Evolutionary conservation across 2,113 vertebrate species (phyloP), one percentile per base, ranked within the genome.

Genomic region (Oryzias celebensis): DNA sequence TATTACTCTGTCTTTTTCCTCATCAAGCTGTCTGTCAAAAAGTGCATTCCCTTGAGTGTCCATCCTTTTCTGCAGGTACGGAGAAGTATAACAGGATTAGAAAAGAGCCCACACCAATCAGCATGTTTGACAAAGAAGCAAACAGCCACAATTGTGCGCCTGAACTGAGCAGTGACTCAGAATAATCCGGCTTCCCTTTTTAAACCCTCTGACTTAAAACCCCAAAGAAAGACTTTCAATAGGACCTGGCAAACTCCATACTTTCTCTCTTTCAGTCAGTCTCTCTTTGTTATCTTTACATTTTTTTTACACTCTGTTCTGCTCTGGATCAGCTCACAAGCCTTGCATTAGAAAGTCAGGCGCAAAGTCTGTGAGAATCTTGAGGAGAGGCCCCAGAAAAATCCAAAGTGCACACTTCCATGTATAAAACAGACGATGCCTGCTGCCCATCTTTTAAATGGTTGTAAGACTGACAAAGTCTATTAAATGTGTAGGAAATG

Each of bases 191-290:
- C 85, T 73, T 85, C 80, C 75, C 80, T 67, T 80, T 77, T 80
- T 77, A 87, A 89, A 88, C 85, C 87, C 76, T 83, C 83, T 69
- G 77, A 88, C 88, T 91, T 90, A 85, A 89, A 90, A 90, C 79
- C 26, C 77, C 73, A 65, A 63, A 79, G 68, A 73, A 80, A 83
- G 77, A 84, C 82, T 84, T 80, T 87, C 72, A 88, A 85, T 75
- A 80, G 87, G 80, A 68, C 42, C 87, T 90, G 89, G 88, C 87
- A 70, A 75, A 78, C 71, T 79, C 86, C 84, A 87, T 89, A 85
- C 78, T 73, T 75, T 86, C 82, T 85, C 85, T 75, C 85, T 71
- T 54, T 87, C 85, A 70, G 59, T 80, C 59, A 56, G 63, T 86
- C 80, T 81, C 87, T 88, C 81, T 84, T 87, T 78, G 73, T 75